Evolutionary conservation across 2,888 invertebrate genomes (phyloP), one percentile per base, ranked within the genome.

Genomic region (Elegia similella): DNA sequence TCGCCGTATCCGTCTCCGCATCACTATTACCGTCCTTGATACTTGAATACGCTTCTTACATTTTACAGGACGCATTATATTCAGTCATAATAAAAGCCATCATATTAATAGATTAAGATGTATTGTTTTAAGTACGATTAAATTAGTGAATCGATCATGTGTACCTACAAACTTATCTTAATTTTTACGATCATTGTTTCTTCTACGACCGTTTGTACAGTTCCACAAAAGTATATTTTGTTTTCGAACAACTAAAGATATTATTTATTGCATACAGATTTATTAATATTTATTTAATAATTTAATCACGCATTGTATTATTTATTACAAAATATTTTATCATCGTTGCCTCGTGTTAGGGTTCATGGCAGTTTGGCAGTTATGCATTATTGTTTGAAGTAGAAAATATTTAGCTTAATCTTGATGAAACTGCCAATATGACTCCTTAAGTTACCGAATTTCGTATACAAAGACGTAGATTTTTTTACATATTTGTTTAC

Each of bases 31-130:
- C 88, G 88, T 87, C 89, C 88, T 81, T 88, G 81, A 84, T 68
- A 69, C 70, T 75, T 72, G 75, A 70, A 69, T 73, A 75, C 65
- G 70, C 67, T 69, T 75, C 69, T 64, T 65, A 66, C 65, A 62
- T 68, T 67, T 66, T 71, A 70, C 75, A 74, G 82, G 83, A 82
- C 78, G 75, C 66, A 68, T 69, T 73, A 60, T 72, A 66, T 75
- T 81, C 80, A 88, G 85, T 88, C 89, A 87, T 84, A 78, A 75
- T 78, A 80, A 84, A 86, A 82, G 86, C 88, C 87, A 89, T 88
- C 80, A 86, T 84, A 81, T 83, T 80, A 72, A 65, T 89, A 88
- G 82, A 66, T 66, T 90, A 89, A 89, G 89, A 73, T 75, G 66
- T 81, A 75, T 73, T 81, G 77, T 76, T 76, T 78, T 88, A 89